phyloP scores from a whole-genome alignment of 2,113 vertebrate genomes.

The Forbesichthys agassizii region DNA sequence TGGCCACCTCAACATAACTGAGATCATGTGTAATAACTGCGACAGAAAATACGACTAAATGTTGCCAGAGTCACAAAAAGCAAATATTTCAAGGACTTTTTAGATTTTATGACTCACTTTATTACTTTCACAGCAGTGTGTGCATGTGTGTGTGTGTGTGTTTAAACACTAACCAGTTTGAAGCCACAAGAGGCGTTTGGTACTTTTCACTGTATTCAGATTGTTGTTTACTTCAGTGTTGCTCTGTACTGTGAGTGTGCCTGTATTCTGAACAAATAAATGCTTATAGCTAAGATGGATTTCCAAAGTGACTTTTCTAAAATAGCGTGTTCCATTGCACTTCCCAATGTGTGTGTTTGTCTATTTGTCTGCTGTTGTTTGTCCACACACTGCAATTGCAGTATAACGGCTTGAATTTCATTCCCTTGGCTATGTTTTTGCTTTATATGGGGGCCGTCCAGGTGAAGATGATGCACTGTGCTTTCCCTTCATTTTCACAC shows the following conservation, averaged over 20 bases:
- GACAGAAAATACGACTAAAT: too few species aligned
- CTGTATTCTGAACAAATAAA: slow-evolving; percentile 1
- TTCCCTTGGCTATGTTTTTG: slow-evolving; percentile 38
- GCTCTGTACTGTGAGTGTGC: slow-evolving; percentile 26
- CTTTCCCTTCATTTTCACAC: slow-evolving; percentile 37
- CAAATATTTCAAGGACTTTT: too few species aligned
- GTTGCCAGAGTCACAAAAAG: too few species aligned
- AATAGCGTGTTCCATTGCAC: neutral
- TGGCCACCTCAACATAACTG: too few species aligned
- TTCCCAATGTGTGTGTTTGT: neutral
- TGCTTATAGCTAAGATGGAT: too few species aligned
- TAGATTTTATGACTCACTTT: too few species aligned
- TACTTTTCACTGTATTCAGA: too few species aligned
- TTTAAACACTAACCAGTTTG: slow-evolving; percentile 50
- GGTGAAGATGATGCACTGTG: slow-evolving; percentile 25
- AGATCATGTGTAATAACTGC: too few species aligned
- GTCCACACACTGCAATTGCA: slow-evolving; percentile 23
- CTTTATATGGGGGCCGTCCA: slow-evolving; percentile 45
- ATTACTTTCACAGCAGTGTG: neutral
- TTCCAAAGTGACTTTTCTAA: neutral
- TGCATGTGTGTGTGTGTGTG: slow-evolving; percentile 25
- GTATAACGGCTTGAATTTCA: slow-evolving; percentile 36
- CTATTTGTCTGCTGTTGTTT: slow-evolving; percentile 1
- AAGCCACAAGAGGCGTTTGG: too few species aligned
- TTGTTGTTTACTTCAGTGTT: slow-evolving; percentile 15